A percentile compares a stretch with the other conserved stretches of the same genome.
These are phyloP conservation scores for Drosophila sechellia DNA, from an alignment of 1,140 invertebrate genomes.

Conservation along the genomic window DNA sequence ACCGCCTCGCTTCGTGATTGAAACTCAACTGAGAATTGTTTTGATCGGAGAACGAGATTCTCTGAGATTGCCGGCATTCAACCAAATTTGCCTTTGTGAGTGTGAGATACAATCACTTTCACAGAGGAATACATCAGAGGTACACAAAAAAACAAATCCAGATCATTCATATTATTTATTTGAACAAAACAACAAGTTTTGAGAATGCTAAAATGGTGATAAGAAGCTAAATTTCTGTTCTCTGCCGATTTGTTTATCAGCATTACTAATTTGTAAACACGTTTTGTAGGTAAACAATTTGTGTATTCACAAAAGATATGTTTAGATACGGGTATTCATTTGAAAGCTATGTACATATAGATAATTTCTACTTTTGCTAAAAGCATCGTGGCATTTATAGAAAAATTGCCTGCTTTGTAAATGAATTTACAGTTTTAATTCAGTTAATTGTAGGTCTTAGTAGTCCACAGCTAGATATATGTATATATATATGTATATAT, in stretches of 20 bases:
- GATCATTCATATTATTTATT: too few relatives aligned
- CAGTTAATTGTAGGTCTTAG: not conserved
- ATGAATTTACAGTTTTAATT: not conserved
- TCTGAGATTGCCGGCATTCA: not conserved
- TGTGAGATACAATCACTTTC: not conserved
- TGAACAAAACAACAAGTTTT: too few relatives aligned
- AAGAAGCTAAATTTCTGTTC: conserved; percentile 12
- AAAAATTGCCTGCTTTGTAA: too few relatives aligned
- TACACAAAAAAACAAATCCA: not conserved
- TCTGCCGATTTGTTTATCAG: conserved; percentile 21
- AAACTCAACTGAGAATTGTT: conserved; percentile 21
- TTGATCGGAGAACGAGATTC: not conserved
- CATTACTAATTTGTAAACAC: conserved; percentile 23
- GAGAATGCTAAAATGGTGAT: conserved; percentile 11
- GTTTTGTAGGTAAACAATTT: conserved; percentile 1
- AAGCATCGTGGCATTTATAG: too few relatives aligned
- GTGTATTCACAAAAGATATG: not conserved
- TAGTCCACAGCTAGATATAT: not conserved
- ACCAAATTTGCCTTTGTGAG: not conserved
- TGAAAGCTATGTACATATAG: too few relatives aligned
- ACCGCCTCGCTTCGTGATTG: conserved; percentile 16
- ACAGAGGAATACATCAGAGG: not conserved
- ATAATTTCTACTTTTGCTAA: too few relatives aligned
- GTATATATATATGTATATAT: not conserved
- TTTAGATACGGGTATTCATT: too few relatives aligned